phyloP scores from a whole-genome alignment of 2,113 vertebrate species.

The Tenebrosternarchus preto region DNA sequence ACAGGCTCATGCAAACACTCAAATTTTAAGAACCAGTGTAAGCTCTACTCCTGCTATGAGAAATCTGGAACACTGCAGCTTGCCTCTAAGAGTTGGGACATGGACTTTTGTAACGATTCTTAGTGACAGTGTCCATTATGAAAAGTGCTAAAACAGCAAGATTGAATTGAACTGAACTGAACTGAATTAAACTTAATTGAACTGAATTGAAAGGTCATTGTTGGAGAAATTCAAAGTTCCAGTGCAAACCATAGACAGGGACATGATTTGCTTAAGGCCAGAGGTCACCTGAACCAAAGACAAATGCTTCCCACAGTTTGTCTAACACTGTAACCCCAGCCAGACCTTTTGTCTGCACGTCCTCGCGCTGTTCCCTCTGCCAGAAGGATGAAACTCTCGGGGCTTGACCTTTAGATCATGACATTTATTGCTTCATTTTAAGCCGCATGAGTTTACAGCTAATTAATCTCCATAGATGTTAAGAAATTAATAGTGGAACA shows the following conservation, averaged over 20 bases:
- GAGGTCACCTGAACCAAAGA: neutral
- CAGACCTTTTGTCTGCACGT: neutral
- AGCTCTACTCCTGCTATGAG: too few species aligned
- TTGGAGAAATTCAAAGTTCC: neutral
- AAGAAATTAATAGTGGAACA: neutral
- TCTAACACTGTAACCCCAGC: neutral
- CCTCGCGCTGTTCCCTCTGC: neutral
- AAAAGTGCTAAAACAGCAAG: too few species aligned
- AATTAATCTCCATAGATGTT: neutral
- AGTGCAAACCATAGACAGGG: neutral
- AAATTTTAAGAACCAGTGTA: too few species aligned
- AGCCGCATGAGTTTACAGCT: neutral
- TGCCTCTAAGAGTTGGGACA: too few species aligned
- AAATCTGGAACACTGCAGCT: too few species aligned
- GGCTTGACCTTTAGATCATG: neutral
- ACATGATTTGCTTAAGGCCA: neutral
- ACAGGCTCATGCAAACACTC: too few species aligned
- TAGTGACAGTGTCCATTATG: too few species aligned
- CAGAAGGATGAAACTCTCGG: neutral
- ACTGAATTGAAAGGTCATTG: neutral
- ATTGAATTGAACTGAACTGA: neutral
- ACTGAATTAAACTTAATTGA: neutral
- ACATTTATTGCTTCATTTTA: neutral
- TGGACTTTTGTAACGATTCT: too few species aligned
- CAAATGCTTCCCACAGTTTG: neutral